Percentiles rank a stretch among this genome's conserved stretches.
Conservation (phyloP, 2,888 invertebrate species). For the Cantharis rustica region DNA sequence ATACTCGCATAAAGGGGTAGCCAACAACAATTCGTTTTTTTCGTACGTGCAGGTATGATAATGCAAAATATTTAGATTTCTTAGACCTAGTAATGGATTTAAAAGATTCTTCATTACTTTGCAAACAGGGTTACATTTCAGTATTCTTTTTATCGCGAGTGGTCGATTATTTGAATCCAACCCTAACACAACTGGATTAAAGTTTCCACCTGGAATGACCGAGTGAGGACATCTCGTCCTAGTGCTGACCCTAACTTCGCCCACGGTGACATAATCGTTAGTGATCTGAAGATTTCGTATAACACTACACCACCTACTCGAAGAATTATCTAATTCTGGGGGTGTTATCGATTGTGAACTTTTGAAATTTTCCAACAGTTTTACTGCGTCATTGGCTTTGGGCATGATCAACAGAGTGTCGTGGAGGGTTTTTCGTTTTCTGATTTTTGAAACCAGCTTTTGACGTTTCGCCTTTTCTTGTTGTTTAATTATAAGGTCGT, state of each 20-base stretch:
- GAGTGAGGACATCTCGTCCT: constrained; percentile 41
- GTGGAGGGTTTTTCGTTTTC: constrained; percentile 12
- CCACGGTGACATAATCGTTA: constrained; percentile 38
- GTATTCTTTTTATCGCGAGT: constrained; percentile 45
- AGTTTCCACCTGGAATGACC: constrained; percentile 49
- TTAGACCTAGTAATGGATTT: constrained; percentile 44
- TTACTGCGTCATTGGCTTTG: constrained; percentile 17
- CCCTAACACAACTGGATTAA: constrained; percentile 52
- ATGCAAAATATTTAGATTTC: constrained; percentile 46
- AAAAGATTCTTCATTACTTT: constrained; percentile 43
- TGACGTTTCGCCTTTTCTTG: background rate
- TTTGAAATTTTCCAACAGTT: constrained; percentile 26
- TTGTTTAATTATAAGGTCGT: constrained; percentile 9
- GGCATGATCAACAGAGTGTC: constrained; percentile 11
- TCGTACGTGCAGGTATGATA: constrained; percentile 48
- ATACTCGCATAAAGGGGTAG: constrained; percentile 52
- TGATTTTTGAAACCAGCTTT: background rate
- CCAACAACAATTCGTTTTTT: constrained; percentile 46
- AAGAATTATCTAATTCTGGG: constrained; percentile 18
- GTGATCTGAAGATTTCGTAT: constrained; percentile 39
- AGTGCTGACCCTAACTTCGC: constrained; percentile 42
- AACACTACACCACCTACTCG: constrained; percentile 39
- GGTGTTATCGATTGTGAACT: constrained; percentile 11
- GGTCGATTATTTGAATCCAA: constrained; percentile 46
- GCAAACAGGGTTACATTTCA: constrained; percentile 39